A percentile compares a stretch with the other conserved stretches of the same genome.
phyloP scores from a whole-genome alignment of 2,113 vertebrate species.

The Poicephalus gulielmi region DNA sequence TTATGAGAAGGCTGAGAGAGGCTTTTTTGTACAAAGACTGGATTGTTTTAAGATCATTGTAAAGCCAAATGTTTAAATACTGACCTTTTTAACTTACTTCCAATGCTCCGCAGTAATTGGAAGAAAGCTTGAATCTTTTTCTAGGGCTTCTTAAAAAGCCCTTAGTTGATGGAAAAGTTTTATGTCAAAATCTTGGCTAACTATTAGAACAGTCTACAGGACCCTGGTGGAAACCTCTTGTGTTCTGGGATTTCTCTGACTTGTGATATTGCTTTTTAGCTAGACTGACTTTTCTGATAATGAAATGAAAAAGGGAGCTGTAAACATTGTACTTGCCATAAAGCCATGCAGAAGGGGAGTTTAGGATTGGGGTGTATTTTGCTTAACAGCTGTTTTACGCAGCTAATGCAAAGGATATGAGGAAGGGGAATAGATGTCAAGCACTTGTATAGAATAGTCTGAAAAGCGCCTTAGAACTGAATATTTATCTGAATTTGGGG shows the following conservation, averaged over 20 bases:
- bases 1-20: not conserved
- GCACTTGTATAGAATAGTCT: not conserved
- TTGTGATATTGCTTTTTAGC: not conserved
- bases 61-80: constrained; percentile 33
- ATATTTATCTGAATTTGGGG: not conserved
- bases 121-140: not conserved
- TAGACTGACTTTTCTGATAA: not conserved
- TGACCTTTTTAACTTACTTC: not conserved
- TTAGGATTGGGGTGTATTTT: not conserved
- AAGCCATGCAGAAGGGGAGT: not conserved
- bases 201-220: not conserved
- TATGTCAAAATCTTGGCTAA: not conserved
- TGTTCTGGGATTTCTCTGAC: not conserved
- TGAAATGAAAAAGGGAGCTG: not conserved
- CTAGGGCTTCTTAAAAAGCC: not conserved
- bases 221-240: not conserved
- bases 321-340: not conserved
- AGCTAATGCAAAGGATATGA: not conserved
- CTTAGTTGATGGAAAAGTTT: not conserved
- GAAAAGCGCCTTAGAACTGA: not conserved
- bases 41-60: constrained; percentile 14
- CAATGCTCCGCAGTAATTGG: not conserved
- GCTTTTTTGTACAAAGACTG: not conserved
- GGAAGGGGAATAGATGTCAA: not conserved
- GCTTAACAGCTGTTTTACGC: not conserved